Base-by-base conservation (phyloP, 2,113 vertebrate species). In the Cottus gobio region DNA sequence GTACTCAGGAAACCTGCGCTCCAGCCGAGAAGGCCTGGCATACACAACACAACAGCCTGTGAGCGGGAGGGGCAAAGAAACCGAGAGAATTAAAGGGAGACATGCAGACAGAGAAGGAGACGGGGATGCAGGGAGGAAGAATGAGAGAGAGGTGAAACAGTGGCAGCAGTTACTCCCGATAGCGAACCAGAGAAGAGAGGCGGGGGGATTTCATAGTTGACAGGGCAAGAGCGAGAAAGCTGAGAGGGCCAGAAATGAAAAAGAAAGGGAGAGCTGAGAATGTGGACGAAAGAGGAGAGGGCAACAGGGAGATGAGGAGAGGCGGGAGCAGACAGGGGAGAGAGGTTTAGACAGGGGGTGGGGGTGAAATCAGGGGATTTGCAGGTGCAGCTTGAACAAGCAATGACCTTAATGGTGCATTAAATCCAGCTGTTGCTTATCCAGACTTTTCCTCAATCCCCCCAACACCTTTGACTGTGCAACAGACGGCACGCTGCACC, bases 361-460 rank as follows among this genome's bases (percentile, higher is more conserved):
- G 62, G 64, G 83, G 75, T 76, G 79, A 78, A 79, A 85, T 74
- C 71, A 48, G 69, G 77, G 77, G 69, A 75, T 86, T 89, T 93
- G 92, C 94, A 95, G 93, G 94, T 95, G 94, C 92, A 93, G 90
- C 57, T 84, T 92, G 91, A 93, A 92, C 90, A 94, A 91, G 84
- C 86, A 58, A 30, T 93, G 87, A 93, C 93, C 93, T 94, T 90
- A 93, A 91, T 86, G 90, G 86, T 92, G 90, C 88, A 92, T 94
- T 93, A 92, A 93, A 94, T 93, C 93, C 93, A 95, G 94, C 94
- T 94, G 93, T 91, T 94, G 87, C 91, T 93, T 90, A 82, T 89
- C 86, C 83, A 84, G 87, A 91, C 83, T 89, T 90, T 85, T 83
- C 72, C 79, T 71, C 83, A 86, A 90, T 80, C 81, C 82, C 78